Conservation (phyloP, 23 tunicate genomes). For the Aplidium turbinatum region DNA sequence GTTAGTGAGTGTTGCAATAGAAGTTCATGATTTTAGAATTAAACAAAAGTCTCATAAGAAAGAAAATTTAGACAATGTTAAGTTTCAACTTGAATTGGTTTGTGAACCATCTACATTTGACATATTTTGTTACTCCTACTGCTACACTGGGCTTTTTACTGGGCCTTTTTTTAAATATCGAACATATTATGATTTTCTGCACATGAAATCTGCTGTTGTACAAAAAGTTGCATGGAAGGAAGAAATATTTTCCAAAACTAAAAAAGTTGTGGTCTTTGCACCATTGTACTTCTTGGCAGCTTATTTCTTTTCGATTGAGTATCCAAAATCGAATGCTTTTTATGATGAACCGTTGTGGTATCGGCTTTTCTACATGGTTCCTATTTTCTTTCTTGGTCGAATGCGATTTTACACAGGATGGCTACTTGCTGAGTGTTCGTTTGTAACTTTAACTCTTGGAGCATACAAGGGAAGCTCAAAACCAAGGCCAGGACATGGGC, state of each 20-base stretch:
- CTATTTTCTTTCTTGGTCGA: slow-evolving; percentile 67
- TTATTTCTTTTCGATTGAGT: slow-evolving; percentile 33
- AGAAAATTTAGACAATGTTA: background rate
- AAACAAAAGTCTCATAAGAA: slow-evolving; percentile 10
- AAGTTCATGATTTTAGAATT: slow-evolving; percentile 59
- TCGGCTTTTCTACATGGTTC: slow-evolving; percentile 75
- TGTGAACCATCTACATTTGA: slow-evolving; percentile 61
- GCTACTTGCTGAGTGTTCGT: slow-evolving; percentile 80
- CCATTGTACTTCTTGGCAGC: slow-evolving; percentile 38
- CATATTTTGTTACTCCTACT: slow-evolving; percentile 68
- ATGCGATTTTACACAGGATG: slow-evolving; percentile 95
- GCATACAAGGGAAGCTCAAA: slow-evolving; percentile 50
- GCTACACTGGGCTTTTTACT: slow-evolving; percentile 85
- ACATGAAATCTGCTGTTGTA: background rate
- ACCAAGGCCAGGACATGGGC: slow-evolving; percentile 81
- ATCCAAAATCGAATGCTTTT: slow-evolving; percentile 48
- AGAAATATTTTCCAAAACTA: slow-evolving; percentile 46
- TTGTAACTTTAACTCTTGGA: slow-evolving; percentile 70
- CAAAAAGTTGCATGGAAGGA: slow-evolving; percentile 53
- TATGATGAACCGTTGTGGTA: slow-evolving; percentile 53
- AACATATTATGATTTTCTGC: slow-evolving; percentile 69
- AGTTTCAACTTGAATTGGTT: slow-evolving; percentile 50
- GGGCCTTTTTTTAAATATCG: slow-evolving; percentile 79
- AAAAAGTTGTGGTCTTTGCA: slow-evolving; percentile 45
- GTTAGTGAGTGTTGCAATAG: slow-evolving; percentile 82